A percentile compares a stretch with the other conserved stretches of the same genome.
Evolutionary conservation across 2,888 invertebrate species (phyloP).

Genomic region (Heliconius erato): DNA sequence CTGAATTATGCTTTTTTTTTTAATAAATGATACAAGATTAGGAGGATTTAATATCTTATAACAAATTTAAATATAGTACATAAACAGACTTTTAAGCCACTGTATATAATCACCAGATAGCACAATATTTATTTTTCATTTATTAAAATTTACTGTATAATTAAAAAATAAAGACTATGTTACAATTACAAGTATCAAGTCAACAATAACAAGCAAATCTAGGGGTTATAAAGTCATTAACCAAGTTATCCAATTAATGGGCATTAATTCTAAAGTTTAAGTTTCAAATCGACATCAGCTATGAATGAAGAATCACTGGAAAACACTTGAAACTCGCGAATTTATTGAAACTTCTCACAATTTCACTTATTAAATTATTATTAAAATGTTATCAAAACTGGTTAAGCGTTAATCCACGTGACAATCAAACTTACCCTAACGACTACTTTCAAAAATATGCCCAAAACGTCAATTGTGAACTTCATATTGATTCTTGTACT

Average conservation of each 20-base stretch:
- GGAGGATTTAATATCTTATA: no score
- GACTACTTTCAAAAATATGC: constrained; percentile 83
- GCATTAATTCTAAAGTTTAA: not conserved
- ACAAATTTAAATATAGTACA: not conserved
- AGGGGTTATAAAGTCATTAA: not conserved
- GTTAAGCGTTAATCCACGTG: not conserved
- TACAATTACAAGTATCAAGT: not conserved
- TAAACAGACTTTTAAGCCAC: not conserved
- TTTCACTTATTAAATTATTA: not conserved
- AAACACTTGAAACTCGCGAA: not conserved
- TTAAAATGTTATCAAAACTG: constrained; percentile 7
- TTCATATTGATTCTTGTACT: constrained; percentile 73
- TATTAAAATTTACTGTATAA: not conserved
- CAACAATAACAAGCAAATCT: not conserved
- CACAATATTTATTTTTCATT: not conserved
- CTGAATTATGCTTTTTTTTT: no score
- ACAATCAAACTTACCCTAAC: constrained; percentile 73
- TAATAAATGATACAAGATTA: no score
- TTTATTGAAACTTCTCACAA: not conserved
- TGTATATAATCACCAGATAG: not conserved
- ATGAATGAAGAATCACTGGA: no score
- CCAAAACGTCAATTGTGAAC: constrained; percentile 83
- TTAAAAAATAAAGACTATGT: not conserved
- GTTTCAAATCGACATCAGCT: not conserved
- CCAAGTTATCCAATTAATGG: not conserved